Conservation (phyloP, 2,888 invertebrate species). For the Strigamia crassipes region DNA sequence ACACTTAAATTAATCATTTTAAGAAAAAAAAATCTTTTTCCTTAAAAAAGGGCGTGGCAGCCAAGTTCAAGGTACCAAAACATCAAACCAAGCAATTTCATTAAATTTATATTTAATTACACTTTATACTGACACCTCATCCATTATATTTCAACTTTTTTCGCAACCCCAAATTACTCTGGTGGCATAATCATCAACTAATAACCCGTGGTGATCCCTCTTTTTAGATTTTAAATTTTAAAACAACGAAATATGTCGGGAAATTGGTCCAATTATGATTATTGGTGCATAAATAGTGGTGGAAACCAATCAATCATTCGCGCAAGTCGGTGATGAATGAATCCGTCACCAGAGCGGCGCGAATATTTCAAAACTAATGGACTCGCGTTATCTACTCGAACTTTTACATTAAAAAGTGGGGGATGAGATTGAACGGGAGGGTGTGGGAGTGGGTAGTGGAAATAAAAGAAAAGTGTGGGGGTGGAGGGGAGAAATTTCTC, state of each 20-base stretch:
- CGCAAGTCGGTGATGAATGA: conserved; percentile 8
- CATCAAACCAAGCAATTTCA: conserved; percentile 27
- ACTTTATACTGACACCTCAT: conserved; percentile 37
- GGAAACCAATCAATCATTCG: neutral
- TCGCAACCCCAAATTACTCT: neutral
- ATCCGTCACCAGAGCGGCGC: conserved; percentile 2
- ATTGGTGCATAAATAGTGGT: neutral
- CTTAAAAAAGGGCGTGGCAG: neutral
- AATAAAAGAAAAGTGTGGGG: conserved; percentile 22
- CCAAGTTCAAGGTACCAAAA: neutral
- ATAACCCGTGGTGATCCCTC: neutral
- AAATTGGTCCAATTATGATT: neutral
- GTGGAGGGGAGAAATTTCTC: neutral
- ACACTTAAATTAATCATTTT: conserved; percentile 13
- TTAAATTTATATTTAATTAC: conserved; percentile 38
- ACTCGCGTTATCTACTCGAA: conserved; percentile 35
- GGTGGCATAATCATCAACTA: conserved; percentile 26
- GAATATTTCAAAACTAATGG: conserved; percentile 31
- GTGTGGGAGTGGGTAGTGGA: neutral
- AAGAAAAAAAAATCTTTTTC: neutral
- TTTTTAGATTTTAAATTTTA: neutral
- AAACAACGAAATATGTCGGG: neutral
- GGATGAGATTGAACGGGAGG: conserved; percentile 10
- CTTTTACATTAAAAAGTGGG: conserved; percentile 38
- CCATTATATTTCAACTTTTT: conserved; percentile 28